Evolutionary conservation across 2,113 vertebrate genomes (phyloP).

Genomic region (Antechinus stuartii): DNA sequence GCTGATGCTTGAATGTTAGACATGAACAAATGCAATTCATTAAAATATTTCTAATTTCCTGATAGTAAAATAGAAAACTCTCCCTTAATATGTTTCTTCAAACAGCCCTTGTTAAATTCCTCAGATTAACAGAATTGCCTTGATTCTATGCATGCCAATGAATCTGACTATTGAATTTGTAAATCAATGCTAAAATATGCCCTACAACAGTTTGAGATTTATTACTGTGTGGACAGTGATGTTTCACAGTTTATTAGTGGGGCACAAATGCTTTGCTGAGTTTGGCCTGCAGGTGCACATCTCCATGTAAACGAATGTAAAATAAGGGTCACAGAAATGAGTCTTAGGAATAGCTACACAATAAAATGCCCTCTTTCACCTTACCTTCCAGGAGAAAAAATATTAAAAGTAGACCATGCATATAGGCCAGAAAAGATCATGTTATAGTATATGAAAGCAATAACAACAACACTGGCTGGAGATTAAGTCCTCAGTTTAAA

Average conservation of each 20-base stretch:
- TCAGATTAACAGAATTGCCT: slow-evolving; percentile 67
- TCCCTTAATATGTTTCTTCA: slow-evolving; percentile 67
- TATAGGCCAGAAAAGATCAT: background rate
- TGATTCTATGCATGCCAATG: slow-evolving; percentile 68
- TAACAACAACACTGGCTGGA: rapidly evolving
- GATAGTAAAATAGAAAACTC: slow-evolving; percentile 71
- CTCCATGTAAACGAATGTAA: slow-evolving; percentile 71
- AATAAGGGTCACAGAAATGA: slow-evolving; percentile 69
- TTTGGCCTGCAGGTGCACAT: slow-evolving; percentile 70
- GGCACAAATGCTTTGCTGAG: slow-evolving; percentile 71
- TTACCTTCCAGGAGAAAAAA: slow-evolving; percentile 43
- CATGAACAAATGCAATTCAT: slow-evolving; percentile 69
- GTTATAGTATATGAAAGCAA: background rate
- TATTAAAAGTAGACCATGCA: slow-evolving; percentile 52
- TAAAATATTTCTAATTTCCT: slow-evolving; percentile 79
- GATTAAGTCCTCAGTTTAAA: background rate
- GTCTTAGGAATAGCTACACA: background rate
- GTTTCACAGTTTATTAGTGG: slow-evolving; percentile 69
- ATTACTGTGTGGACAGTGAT: slow-evolving; percentile 64
- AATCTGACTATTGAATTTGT: slow-evolving; percentile 68
- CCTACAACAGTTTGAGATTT: slow-evolving; percentile 65
- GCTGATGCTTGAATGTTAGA: slow-evolving; percentile 70
- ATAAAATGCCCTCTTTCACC: slow-evolving; percentile 1
- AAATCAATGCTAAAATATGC: slow-evolving; percentile 64
- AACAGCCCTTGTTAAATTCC: slow-evolving; percentile 52